These are phyloP conservation scores for Pitta sordida DNA, from an alignment of 2,113 vertebrate species.

Conservation along the genomic window DNA sequence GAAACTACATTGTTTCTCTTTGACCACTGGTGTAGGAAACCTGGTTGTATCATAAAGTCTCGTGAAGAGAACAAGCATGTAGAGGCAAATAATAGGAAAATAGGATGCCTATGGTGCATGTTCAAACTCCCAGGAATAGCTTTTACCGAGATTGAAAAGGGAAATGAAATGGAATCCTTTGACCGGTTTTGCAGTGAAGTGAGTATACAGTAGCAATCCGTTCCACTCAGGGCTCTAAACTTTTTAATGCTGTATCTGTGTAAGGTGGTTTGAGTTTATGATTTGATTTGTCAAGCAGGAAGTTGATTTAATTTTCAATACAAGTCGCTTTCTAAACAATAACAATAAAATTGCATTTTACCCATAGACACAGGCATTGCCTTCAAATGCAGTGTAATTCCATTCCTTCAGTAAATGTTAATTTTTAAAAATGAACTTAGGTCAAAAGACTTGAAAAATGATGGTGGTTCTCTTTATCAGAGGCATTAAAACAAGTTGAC, in stretches of 20 bases:
- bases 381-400: background rate
- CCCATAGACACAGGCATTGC: background rate
- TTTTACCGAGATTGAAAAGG: slow-evolving; percentile 67
- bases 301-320: slow-evolving; percentile 16
- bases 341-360: background rate
- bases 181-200: slow-evolving; percentile 52
- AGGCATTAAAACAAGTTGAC: background rate
- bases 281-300: slow-evolving; percentile 32
- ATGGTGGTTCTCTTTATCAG: background rate
- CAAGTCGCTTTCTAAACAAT: background rate
- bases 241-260: slow-evolving; percentile 41
- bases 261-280: slow-evolving; percentile 26
- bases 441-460: background rate
- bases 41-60: slow-evolving; percentile 44
- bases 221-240: slow-evolving; percentile 30
- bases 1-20: slow-evolving; percentile 64
- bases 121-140: slow-evolving; percentile 56
- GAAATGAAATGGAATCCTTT: slow-evolving; percentile 40
- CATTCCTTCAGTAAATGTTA: background rate
- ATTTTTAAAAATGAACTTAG: background rate
- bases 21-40: slow-evolving; percentile 57
- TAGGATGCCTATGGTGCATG: slow-evolving; percentile 47
- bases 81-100: slow-evolving; percentile 64
- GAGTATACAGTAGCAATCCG: slow-evolving; percentile 40
- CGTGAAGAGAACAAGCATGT: slow-evolving; percentile 34